A percentile compares a stretch with the other conserved stretches of the same genome.
Conservation (phyloP, 1,140 invertebrate species). For the Triops longicaudatus region DNA sequence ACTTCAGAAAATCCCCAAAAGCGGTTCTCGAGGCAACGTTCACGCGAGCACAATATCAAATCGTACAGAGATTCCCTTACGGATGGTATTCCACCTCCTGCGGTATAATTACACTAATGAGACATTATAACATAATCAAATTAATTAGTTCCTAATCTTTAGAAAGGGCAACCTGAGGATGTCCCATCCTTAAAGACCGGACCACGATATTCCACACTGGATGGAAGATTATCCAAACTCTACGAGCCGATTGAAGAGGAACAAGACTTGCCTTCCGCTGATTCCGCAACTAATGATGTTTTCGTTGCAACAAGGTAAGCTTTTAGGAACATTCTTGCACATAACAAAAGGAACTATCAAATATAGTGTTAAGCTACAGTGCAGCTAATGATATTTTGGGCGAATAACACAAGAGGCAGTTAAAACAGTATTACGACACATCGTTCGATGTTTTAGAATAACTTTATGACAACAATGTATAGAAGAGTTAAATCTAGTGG, state of each 20-base stretch:
- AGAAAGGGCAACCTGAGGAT: background rate
- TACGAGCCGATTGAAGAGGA: background rate
- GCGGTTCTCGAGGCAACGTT: slow-evolving; percentile 16
- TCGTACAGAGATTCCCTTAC: background rate
- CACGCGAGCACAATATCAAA: background rate
- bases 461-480: too few species aligned
- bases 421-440: too few species aligned
- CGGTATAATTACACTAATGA: background rate
- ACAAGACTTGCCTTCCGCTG: background rate
- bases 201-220: background rate
- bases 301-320: background rate
- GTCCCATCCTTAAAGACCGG: background rate
- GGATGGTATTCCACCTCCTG: slow-evolving; percentile 10
- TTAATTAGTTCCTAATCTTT: background rate
- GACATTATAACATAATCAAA: background rate
- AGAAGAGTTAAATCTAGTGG: too few species aligned
- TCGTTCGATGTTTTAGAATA: too few species aligned
- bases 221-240: background rate
- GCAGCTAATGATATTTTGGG: too few species aligned
- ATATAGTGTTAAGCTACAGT: too few species aligned
- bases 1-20: slow-evolving; percentile 15
- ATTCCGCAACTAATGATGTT: background rate
- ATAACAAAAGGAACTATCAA: too few species aligned
- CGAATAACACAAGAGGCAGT: too few species aligned
- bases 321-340: too few species aligned